Base-by-base conservation (phyloP, 2,888 invertebrate genomes). In the Chironomus riparius region DNA sequence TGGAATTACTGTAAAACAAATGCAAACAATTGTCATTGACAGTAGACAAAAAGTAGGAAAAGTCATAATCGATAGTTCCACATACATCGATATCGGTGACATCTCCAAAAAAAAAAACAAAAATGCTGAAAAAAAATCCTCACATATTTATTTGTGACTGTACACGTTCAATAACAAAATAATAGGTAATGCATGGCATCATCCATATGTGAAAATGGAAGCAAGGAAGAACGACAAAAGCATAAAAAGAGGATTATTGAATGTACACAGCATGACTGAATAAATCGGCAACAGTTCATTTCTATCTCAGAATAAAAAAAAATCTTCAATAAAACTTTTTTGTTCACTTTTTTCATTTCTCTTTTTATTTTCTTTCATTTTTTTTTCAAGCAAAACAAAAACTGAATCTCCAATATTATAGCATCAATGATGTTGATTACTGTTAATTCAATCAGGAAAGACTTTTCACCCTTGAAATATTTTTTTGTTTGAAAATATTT, bases 31-130 rank as follows among this genome's bases (percentile, higher is more conserved):
- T 50, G 18, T 56, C 56, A 7, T 56, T 4, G 38, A 38, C 4
- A 38, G 38, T 38, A 38, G 38, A 38, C 38, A 38, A 38, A 10
- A 38, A 38, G 15, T 15, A 56, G 18, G 56, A 56, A 70, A 65
- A 21, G 21, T 13, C 13, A 50, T 21, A 48, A 71, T 71, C 47
- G 47, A 71, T 50, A 50, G 50, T 71, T 50, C 50, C 71, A 71
- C n/a, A 24, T 71, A 7, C 4, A 56, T 56, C 56, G 71, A 7
- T 15, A 56, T 56, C 56, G 71, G 71, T 48, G 71, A 71, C 24
- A 48, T 71, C 71, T 48, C 71, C 71, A 71, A 71, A 68, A 68
- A 15, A 10, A 13, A 18, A 7, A 3, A 12, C 21, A 24, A 65
- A 2, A 21, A 24, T 13, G 2, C 24, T 2, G 56, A 38, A 38